phyloP scores from a whole-genome alignment of 2,888 invertebrate genomes.

The Protonemura montana region DNA sequence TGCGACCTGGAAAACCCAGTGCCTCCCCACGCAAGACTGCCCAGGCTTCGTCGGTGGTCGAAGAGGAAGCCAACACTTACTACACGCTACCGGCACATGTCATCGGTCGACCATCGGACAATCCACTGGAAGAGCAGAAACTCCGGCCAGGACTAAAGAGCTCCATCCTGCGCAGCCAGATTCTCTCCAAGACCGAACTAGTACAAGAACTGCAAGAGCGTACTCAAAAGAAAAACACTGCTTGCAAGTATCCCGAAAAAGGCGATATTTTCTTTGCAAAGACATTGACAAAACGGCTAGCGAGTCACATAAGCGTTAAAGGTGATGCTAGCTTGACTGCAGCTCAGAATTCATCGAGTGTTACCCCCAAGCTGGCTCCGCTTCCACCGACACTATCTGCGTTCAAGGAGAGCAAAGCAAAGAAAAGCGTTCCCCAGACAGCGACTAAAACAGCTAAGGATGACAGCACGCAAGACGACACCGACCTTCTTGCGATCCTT shows the following conservation, averaged over 20 bases:
- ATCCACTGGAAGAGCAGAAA: constrained; percentile 59
- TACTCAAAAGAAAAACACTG: constrained; percentile 58
- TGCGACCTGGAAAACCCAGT: background rate
- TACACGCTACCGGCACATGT: constrained; percentile 55
- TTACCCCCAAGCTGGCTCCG: background rate
- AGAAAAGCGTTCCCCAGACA: background rate
- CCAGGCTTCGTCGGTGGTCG: background rate
- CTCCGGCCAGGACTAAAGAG: constrained; percentile 59
- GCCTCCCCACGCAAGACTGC: background rate
- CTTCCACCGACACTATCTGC: background rate
- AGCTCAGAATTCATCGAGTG: background rate
- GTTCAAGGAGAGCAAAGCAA: background rate
- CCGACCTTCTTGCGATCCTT: constrained; percentile 65
- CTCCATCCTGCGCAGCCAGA: constrained; percentile 64
- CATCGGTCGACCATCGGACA: constrained; percentile 58
- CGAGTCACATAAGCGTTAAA: constrained; percentile 54
- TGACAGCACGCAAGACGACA: constrained; percentile 57
- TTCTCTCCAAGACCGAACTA: constrained; percentile 65
- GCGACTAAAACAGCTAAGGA: background rate
- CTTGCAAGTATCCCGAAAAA: constrained; percentile 56
- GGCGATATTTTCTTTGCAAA: constrained; percentile 64
- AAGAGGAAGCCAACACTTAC: background rate
- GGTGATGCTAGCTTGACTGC: background rate
- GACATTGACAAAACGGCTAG: constrained; percentile 63
- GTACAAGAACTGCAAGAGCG: constrained; percentile 64